Conservation (phyloP, 2,888 invertebrate species). For the Cheilosia scutellata region DNA sequence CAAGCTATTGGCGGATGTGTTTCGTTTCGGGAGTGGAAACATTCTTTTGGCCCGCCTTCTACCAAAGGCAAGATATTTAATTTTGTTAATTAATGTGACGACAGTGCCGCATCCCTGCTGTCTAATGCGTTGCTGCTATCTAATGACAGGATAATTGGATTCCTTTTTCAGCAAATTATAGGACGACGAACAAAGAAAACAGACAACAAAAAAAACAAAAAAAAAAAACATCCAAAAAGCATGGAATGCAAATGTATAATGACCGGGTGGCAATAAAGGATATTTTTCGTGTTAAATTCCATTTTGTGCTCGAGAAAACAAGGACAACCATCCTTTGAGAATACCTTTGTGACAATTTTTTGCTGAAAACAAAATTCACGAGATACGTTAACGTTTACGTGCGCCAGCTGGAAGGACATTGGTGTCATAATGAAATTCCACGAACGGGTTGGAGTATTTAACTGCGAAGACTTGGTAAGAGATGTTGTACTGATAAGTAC, state of each 20-base stretch:
- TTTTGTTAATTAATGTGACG: slow-evolving; percentile 70
- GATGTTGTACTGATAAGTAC: neutral
- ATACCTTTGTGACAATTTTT: slow-evolving; percentile 28
- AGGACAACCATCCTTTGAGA: slow-evolving; percentile 33
- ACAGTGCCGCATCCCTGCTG: slow-evolving; percentile 6
- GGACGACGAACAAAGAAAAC: slow-evolving; percentile 10
- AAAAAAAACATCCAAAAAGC: neutral
- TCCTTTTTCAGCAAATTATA: slow-evolving; percentile 59
- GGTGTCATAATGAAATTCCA: slow-evolving; percentile 60
- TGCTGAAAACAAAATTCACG: slow-evolving; percentile 30
- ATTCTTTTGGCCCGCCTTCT: neutral
- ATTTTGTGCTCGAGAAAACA: slow-evolving; percentile 13
- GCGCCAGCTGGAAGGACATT: slow-evolving; percentile 56
- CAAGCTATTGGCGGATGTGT: neutral
- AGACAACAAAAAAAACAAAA: neutral
- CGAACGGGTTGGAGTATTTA: neutral
- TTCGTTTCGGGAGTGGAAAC: slow-evolving; percentile 16
- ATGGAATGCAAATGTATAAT: slow-evolving; percentile 57
- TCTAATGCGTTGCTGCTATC: slow-evolving; percentile 57
- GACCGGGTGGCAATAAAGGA: slow-evolving; percentile 51
- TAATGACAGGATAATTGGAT: slow-evolving; percentile 70
- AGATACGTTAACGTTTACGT: neutral
- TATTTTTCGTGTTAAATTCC: slow-evolving; percentile 50
- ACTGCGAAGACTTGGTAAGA: neutral
- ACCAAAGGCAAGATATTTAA: slow-evolving; percentile 35